A percentile compares a stretch with the other conserved stretches of the same genome.
phyloP scores from a whole-genome alignment of 1,140 invertebrate genomes.

The Magallana angulata region DNA sequence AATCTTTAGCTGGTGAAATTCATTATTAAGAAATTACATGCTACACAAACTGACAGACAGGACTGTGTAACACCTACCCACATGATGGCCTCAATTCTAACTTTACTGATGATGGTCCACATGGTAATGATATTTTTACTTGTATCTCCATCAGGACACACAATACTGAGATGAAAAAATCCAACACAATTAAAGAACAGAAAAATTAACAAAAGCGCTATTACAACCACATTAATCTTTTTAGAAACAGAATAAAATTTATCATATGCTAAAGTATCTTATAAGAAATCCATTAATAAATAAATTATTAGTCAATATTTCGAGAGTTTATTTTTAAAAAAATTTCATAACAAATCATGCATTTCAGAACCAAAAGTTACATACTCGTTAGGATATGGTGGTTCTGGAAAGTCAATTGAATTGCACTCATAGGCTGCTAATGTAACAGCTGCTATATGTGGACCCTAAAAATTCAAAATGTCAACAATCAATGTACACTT shows the following conservation, averaged over 20 bases:
- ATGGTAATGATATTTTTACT: conserved; percentile 80
- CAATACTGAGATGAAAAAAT: conserved; percentile 75
- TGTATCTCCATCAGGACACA: conserved; percentile 77
- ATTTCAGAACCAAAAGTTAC: conserved; percentile 18
- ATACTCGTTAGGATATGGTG: conserved; percentile 83
- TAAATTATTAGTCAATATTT: too few species aligned
- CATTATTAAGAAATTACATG: too few species aligned
- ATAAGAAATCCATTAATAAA: too few species aligned
- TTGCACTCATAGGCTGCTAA: conserved; percentile 98
- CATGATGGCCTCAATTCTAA: conserved; percentile 97
- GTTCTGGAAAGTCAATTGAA: conserved; percentile 93
- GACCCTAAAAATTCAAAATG: conserved; percentile 78
- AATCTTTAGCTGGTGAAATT: too few species aligned
- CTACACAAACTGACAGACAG: too few species aligned
- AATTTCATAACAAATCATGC: too few species aligned
- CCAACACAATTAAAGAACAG: background rate
- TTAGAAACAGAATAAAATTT: too few species aligned
- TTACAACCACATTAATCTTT: too few species aligned
- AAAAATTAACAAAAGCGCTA: background rate
- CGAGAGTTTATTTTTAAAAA: too few species aligned
- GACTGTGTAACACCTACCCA: conserved; percentile 84
- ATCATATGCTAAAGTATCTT: too few species aligned
- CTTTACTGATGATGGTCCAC: conserved; percentile 96
- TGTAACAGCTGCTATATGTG: conserved; percentile 90
- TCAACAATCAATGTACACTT: too few species aligned